phyloP scores from a whole-genome alignment of 2,888 invertebrate genomes.

The Scaptomyza parva region DNA sequence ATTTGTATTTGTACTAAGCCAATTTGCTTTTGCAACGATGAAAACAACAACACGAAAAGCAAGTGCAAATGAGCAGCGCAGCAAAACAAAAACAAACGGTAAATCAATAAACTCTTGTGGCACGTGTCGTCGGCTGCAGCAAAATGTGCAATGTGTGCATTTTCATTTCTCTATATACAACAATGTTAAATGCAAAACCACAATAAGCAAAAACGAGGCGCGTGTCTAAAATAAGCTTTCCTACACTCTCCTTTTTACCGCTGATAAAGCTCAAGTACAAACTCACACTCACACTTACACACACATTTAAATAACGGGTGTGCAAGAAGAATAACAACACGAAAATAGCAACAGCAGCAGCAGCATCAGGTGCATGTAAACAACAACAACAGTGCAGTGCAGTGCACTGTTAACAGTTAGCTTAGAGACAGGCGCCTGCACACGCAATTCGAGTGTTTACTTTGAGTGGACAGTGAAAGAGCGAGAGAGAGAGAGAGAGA shows the following conservation, averaged over 20 bases:
- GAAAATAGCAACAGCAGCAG: slow-evolving; percentile 5
- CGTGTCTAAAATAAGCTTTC: slow-evolving; percentile 48
- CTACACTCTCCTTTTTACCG: slow-evolving; percentile 4
- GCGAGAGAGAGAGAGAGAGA: background rate
- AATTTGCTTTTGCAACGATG: slow-evolving; percentile 59
- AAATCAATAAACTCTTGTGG: slow-evolving; percentile 58
- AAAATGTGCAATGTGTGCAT: slow-evolving; percentile 36
- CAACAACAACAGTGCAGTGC: slow-evolving; percentile 28
- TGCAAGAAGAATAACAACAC: slow-evolving; percentile 5
- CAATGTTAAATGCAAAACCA: slow-evolving; percentile 24
- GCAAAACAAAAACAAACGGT: slow-evolving; percentile 27
- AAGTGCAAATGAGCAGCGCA: slow-evolving; percentile 13
- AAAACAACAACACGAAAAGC: slow-evolving; percentile 1
- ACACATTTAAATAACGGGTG: slow-evolving; percentile 24
- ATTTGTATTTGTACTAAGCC: slow-evolving; percentile 66
- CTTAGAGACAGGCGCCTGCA: slow-evolving; percentile 17
- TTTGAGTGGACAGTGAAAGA: background rate
- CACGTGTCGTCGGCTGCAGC: slow-evolving; percentile 40
- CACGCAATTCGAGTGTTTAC: slow-evolving; percentile 11
- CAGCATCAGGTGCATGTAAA: slow-evolving; percentile 53
- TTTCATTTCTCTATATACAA: slow-evolving; percentile 15
- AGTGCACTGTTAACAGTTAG: slow-evolving; percentile 14
- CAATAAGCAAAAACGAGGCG: slow-evolving; percentile 37
- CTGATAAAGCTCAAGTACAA: slow-evolving; percentile 35
- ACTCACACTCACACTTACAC: background rate